Base-by-base conservation (phyloP, 2,888 invertebrate genomes). In the Hirudinaria manillensis region DNA sequence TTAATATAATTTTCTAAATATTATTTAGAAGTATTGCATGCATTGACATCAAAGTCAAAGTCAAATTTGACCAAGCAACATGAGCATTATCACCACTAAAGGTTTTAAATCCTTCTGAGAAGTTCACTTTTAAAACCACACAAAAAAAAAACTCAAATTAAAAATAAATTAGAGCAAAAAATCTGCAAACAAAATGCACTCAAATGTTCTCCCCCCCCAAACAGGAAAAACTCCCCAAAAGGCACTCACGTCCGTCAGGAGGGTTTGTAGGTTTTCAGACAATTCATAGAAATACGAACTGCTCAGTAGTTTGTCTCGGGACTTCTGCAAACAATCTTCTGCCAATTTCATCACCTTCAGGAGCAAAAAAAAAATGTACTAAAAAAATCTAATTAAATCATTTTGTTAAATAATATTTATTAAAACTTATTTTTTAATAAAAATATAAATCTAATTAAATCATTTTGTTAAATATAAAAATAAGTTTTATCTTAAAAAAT, bases 271-370 rank as follows among this genome's bases (percentile, higher is more conserved):
- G 86, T 94, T 97, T 83, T 98, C 97, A 10, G 94, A 94, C 91
- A 99, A 92, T 85, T 97, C 97, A 85, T 94, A 98, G 88, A 99
- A 99, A 86, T 99, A 99, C 78, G 92, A 89, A 83, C 94, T 93
- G 34, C 97, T 96, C 78, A 99, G 92, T 78, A 95, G 89, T 84
- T 97, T 96, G 75, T 94, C 93, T 83, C 93, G 91, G 0, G 97
- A 95, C 86, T 98, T 97, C 86, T 93, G 92, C 65, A 98, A 87
- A 84, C 98, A 98, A 85, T 99, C 98, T 56, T 94, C 89, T 0
- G 96, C 96, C 90, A 98, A 93, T 87, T 98, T 96, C 79, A 97
- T 87, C n/a, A 87, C 85, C 80, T 86, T 86, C 88, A 94, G 91
- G 88, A n/a, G n/a, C n/a, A n/a, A n/a, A 27, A 6, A 24, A 61